Evolutionary conservation across 2,888 invertebrate species (phyloP).

Genomic region (Bombylius major): DNA sequence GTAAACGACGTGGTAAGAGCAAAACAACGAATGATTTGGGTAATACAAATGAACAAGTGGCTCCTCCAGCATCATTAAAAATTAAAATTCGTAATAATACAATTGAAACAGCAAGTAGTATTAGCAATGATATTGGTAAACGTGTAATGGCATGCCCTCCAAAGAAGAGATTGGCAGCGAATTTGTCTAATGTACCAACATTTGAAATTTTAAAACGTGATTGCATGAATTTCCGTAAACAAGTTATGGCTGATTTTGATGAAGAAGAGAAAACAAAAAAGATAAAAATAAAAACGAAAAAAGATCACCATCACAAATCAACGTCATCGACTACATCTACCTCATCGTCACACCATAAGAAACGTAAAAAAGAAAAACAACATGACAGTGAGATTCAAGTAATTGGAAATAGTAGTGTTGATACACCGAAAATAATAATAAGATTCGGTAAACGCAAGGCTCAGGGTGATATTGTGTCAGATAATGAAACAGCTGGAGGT

Average conservation of each 20-base stretch:
- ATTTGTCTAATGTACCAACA: conserved; percentile 47
- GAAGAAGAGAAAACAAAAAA: conserved; percentile 42
- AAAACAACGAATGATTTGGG: conserved; percentile 16
- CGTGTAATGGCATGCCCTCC: conserved; percentile 54
- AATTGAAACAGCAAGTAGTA: conserved; percentile 25
- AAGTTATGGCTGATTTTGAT: conserved; percentile 74
- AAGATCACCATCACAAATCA: conserved; percentile 16
- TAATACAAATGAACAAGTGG: conserved; percentile 18
- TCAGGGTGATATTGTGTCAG: conserved; percentile 20
- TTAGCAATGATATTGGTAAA: conserved; percentile 31
- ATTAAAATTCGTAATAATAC: conserved; percentile 57
- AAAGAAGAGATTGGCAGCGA: conserved; percentile 60
- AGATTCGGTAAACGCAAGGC: conserved; percentile 43
- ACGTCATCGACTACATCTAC: too few species aligned
- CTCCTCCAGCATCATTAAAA: conserved; percentile 51
- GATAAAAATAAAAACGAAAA: conserved; percentile 41
- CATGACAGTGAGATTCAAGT: conserved; percentile 40
- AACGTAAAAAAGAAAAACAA: conserved; percentile 44
- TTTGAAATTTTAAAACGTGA: conserved; percentile 71
- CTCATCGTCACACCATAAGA: conserved; percentile 23
- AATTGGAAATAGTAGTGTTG: conserved; percentile 38
- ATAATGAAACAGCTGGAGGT: conserved; percentile 14
- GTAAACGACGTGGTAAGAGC: conserved; percentile 32
- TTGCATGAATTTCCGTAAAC: conserved; percentile 74
- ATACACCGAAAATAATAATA: conserved; percentile 64